phyloP scores from a whole-genome alignment of 1,140 invertebrate genomes.

The Euborellia annulipes region DNA sequence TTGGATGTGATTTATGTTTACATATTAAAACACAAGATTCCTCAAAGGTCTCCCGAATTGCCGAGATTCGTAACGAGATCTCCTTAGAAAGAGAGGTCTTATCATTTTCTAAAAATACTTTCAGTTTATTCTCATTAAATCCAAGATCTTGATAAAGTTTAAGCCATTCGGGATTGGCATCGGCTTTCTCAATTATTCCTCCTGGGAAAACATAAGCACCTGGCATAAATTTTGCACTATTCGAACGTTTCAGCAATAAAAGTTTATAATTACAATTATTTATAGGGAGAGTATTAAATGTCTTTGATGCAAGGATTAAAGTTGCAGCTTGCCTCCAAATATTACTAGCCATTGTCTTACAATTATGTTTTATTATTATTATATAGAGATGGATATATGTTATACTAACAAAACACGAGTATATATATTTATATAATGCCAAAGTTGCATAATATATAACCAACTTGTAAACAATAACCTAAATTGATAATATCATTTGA shows the following conservation, averaged over 20 bases:
- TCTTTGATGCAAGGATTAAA: slow-evolving; percentile 27
- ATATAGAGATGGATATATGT: too few species aligned
- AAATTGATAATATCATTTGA: too few species aligned
- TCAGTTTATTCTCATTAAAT: slow-evolving; percentile 27
- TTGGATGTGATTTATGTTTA: slow-evolving; percentile 27
- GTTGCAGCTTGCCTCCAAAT: slow-evolving; percentile 28
- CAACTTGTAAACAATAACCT: too few species aligned
- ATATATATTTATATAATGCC: too few species aligned
- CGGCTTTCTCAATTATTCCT: slow-evolving; percentile 47
- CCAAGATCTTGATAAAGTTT: slow-evolving; percentile 42
- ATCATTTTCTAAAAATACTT: slow-evolving; percentile 12
- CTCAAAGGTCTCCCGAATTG: slow-evolving; percentile 84
- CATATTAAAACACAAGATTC: slow-evolving; percentile 74
- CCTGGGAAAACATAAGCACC: slow-evolving; percentile 69
- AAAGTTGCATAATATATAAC: too few species aligned
- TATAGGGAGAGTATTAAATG: slow-evolving; percentile 11
- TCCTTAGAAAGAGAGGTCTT: slow-evolving; percentile 35
- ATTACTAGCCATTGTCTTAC: slow-evolving; percentile 13
- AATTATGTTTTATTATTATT: too few species aligned
- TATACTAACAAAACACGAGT: too few species aligned
- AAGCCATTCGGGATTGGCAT: slow-evolving; percentile 53
- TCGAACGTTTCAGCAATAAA: slow-evolving; percentile 45
- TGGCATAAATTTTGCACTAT: slow-evolving; percentile 47
- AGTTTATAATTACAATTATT: slow-evolving; percentile 33
- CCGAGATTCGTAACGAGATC: slow-evolving; percentile 62